Base-by-base conservation (phyloP, 2,113 vertebrate genomes). In the Labrus mixtus region DNA sequence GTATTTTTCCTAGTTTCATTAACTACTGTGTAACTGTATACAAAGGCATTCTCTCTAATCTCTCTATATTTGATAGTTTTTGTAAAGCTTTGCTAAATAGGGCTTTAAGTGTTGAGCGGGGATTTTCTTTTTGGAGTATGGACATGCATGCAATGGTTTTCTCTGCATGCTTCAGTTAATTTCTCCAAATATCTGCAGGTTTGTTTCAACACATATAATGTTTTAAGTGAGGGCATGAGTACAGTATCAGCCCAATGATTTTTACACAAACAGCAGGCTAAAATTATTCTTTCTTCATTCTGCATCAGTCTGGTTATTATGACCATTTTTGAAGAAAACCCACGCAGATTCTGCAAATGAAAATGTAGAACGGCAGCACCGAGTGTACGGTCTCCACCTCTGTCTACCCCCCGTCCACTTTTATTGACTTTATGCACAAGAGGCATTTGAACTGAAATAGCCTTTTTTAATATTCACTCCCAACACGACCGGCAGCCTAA, bases 381-480 rank as follows among this genome's bases (percentile, higher is more conserved):
- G 57, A 63, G 55, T 71, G 57, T 36, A 77, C 22, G 37, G 46
- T 25, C 66, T 86, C 65, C 68, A 84, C 74, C 66, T 71, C 62
- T 37, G 46, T 48, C 46, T 43, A 65, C 72, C 74, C 81, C 88
- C 83, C 78, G 77, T 83, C 72, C 67, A 79, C 91, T 90, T 89
- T 84, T 90, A 91, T 91, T 85, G 90, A 90, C 86, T 89, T 89
- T 79, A 86, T 90, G 76, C 73, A 90, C 89, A 82, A 81, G 84
- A 92, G 85, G 86, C 89, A 88, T 92, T 92, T 89, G 20, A 89
- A 88, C 71, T 62, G 79, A 89, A 88, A 89, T 84, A 81, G 78
- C 81, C 84, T 87, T 87, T 93, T 94, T 91, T 92, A 93, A 95
- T 94, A 94, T 94, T 93, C 87, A 86, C 91, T 89, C 66, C 60